A percentile compares a stretch with the other conserved stretches of the same genome.
Evolutionary conservation across 2,888 invertebrate genomes (phyloP).

Genomic region (Aphrophora alni): DNA sequence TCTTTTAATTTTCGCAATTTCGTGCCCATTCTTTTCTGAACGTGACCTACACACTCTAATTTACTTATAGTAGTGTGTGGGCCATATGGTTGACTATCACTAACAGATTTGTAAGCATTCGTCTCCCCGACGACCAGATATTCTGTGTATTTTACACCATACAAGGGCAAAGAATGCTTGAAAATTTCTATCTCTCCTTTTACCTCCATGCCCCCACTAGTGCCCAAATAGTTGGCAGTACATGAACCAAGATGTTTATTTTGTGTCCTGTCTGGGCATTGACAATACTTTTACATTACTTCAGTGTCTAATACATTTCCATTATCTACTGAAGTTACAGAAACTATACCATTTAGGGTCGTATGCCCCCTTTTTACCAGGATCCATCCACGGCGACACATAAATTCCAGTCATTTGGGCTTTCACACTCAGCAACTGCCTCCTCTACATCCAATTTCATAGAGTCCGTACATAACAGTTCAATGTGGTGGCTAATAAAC

Average conservation of each 20-base stretch:
- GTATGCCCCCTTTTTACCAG: slow-evolving; percentile 2
- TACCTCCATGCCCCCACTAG: neutral
- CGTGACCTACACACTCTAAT: slow-evolving; percentile 8
- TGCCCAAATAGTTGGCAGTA: slow-evolving; percentile 16
- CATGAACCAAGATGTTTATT: neutral
- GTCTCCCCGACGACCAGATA: slow-evolving; percentile 17
- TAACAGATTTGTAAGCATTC: slow-evolving; percentile 18
- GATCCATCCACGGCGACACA: neutral
- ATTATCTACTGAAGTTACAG: slow-evolving; percentile 20
- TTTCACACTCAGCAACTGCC: neutral
- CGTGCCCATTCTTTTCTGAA: slow-evolving; percentile 15
- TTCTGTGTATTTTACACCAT: slow-evolving; percentile 21
- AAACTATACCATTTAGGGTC: slow-evolving; percentile 19
- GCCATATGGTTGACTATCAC: slow-evolving; percentile 24
- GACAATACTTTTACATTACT: slow-evolving; percentile 13
- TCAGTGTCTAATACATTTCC: slow-evolving; percentile 19
- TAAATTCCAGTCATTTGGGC: neutral
- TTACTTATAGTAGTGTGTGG: slow-evolving; percentile 2
- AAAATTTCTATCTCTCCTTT: slow-evolving; percentile 23
- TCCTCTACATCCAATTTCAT: slow-evolving; percentile 18
- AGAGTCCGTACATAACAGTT: slow-evolving; percentile 6
- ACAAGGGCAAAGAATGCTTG: neutral
- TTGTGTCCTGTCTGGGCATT: neutral
- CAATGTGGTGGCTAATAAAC: neutral
- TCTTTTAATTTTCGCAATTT: neutral